phyloP scores from a whole-genome alignment of 1,140 invertebrate species.

The Trachymyrmex cornetzi region DNA sequence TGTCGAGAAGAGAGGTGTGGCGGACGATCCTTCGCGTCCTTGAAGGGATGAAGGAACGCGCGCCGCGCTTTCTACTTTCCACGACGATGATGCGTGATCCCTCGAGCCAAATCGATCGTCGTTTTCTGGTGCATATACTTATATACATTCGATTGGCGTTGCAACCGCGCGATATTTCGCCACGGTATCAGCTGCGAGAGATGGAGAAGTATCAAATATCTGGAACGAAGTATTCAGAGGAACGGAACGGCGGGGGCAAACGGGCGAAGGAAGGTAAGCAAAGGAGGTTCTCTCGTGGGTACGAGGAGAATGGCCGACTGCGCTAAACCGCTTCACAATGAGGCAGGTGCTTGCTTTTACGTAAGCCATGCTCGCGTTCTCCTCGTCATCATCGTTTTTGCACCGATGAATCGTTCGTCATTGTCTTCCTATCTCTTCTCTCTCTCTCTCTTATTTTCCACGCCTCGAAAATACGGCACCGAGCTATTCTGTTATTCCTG shows the following conservation, averaged over 20 bases:
- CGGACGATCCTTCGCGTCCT: constrained; percentile 62
- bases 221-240: constrained; percentile 57
- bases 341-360: constrained; percentile 64
- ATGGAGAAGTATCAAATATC: constrained; percentile 68
- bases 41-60: constrained; percentile 49
- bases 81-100: background rate
- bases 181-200: constrained; percentile 27
- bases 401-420: constrained; percentile 26
- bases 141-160: constrained; percentile 11
- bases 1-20: background rate
- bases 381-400: constrained; percentile 7
- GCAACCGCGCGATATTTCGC: constrained; percentile 64
- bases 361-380: constrained; percentile 38
- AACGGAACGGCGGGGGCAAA: background rate
- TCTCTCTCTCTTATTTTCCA: background rate
- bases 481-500: constrained; percentile 29
- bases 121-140: background rate
- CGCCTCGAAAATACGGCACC: constrained; percentile 12
- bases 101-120: background rate
- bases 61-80: constrained; percentile 4
- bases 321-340: constrained; percentile 62
- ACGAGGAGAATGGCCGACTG: constrained; percentile 60
- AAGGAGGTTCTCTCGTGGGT: constrained; percentile 14
- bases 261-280: background rate
- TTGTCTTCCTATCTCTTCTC: background rate